phyloP scores from a whole-genome alignment of 2,888 invertebrate species.

The Euplexia lucipara region DNA sequence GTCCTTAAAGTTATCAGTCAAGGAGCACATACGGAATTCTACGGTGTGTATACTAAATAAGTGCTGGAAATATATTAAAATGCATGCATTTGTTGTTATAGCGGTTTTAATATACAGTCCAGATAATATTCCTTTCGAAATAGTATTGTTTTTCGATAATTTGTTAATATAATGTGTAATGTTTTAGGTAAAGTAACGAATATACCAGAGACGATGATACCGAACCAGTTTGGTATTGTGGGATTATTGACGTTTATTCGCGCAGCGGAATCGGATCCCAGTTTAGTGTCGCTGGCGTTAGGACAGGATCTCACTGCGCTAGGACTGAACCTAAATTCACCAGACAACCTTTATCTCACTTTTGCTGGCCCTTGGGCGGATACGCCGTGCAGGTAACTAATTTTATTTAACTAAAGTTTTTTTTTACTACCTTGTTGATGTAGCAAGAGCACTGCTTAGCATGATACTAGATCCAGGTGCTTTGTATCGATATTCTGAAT shows the following conservation, averaged over 20 bases:
- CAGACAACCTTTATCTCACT: slow-evolving; percentile 99
- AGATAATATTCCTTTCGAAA: slow-evolving; percentile 55
- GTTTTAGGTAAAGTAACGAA: slow-evolving; percentile 98
- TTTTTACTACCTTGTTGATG: too few species aligned
- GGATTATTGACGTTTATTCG: slow-evolving; percentile 99
- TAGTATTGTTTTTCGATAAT: slow-evolving; percentile 46
- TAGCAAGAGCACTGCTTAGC: too few species aligned
- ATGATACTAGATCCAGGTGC: too few species aligned
- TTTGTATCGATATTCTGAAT: too few species aligned
- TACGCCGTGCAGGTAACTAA: slow-evolving; percentile 94
- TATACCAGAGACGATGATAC: slow-evolving; percentile 99
- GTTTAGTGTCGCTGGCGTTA: slow-evolving; percentile 98
- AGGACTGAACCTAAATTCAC: slow-evolving; percentile 99
- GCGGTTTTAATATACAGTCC: slow-evolving; percentile 69
- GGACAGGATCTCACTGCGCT: slow-evolving; percentile 99
- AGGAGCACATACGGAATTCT: slow-evolving; percentile 85
- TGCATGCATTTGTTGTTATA: slow-evolving; percentile 56
- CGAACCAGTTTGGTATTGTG: slow-evolving; percentile 99
- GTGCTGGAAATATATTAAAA: slow-evolving; percentile 68
- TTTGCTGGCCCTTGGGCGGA: slow-evolving; percentile 99
- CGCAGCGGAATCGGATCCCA: slow-evolving; percentile 99
- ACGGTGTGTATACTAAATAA: slow-evolving; percentile 82
- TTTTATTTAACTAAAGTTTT: too few species aligned
- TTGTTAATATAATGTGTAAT: slow-evolving; percentile 46
- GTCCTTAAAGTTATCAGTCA: slow-evolving; percentile 84